These are phyloP conservation scores for Gallirallus australis DNA, from an alignment of 2,797 vertebrate species.

Conservation along the genomic window DNA sequence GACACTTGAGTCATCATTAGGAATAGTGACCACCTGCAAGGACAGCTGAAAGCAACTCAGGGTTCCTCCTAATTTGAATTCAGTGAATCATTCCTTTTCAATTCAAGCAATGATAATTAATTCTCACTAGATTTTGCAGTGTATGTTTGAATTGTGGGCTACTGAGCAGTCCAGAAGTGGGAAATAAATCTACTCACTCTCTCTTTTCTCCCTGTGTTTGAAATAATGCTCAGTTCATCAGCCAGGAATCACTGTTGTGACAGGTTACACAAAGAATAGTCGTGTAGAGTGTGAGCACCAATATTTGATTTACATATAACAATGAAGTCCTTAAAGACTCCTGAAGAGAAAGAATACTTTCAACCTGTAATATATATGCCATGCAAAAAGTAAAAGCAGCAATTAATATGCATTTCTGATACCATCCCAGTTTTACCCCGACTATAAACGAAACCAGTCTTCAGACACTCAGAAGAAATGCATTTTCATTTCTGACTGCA, in stretches of 20 bases:
- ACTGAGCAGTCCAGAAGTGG: background rate
- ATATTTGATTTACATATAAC: background rate
- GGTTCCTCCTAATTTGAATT: background rate
- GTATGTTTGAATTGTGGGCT: background rate
- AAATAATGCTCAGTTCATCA: background rate
- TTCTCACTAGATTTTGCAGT: background rate
- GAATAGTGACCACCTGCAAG: background rate
- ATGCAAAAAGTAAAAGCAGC: background rate
- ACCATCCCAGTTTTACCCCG: background rate
- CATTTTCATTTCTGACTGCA: background rate
- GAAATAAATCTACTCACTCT: background rate
- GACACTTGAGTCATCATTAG: background rate
- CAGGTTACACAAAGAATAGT: background rate
- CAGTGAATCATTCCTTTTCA: background rate
- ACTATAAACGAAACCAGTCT: background rate
- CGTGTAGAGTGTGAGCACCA: accelerated
- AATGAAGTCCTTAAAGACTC: background rate
- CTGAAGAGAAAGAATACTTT: background rate
- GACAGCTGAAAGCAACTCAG: background rate
- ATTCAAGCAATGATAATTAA: background rate
- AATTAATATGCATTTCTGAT: background rate
- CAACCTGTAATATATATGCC: background rate
- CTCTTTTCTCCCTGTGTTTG: background rate
- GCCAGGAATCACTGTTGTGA: background rate
- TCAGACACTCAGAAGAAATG: background rate